Base-by-base conservation (phyloP, 2,888 invertebrate species). In the Catocala nupta region DNA sequence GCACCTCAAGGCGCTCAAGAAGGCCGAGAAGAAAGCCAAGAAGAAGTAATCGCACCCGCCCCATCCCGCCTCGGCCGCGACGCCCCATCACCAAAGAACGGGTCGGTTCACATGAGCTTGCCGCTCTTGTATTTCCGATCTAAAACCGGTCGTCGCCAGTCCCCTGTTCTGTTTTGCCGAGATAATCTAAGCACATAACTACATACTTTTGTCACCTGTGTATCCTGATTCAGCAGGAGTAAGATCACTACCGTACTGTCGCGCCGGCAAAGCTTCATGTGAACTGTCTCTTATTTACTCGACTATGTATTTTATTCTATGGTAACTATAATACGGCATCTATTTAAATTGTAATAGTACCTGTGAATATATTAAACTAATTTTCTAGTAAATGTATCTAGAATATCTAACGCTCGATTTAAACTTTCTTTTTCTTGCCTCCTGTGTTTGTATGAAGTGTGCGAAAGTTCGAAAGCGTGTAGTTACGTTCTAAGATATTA, bases 1-100 rank as follows among this genome's bases (percentile, higher is more conserved):
- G 80, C 96, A 97, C 79, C 97, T 98, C 85, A 97, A 98, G 84
- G 96, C 97, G 84, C 96, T 97, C 87, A 96, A 96, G 84, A 98
- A 98, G 91, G 98, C 98, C 11, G 98, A 98, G 85, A 97, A 97
- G 88, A 96, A 97, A 82, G 96, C 96, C 57, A 95, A 96, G 90
- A 96, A 96, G 91, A 96, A 96, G 92, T 95, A 95, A 82, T 57
- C 48, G 57, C 65, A 59, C 67, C 70, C 48, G 62, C 59, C 44
- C 66, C 58, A 33, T 55, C 52, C 45, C 16, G 2, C 43, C 71
- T 44, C 66, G 58, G 44, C 68, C 61, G 36, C 59, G 50, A 56
- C 56, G 67, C 62, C 71, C 80, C 79, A 70, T 76, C 85, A 82
- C 85, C 84, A 84, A 86, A 84, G 83, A 86, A 78, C 70, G 78